Evolutionary conservation across 1,140 invertebrate genomes (phyloP).

Genomic region (Hyphantria cunea): DNA sequence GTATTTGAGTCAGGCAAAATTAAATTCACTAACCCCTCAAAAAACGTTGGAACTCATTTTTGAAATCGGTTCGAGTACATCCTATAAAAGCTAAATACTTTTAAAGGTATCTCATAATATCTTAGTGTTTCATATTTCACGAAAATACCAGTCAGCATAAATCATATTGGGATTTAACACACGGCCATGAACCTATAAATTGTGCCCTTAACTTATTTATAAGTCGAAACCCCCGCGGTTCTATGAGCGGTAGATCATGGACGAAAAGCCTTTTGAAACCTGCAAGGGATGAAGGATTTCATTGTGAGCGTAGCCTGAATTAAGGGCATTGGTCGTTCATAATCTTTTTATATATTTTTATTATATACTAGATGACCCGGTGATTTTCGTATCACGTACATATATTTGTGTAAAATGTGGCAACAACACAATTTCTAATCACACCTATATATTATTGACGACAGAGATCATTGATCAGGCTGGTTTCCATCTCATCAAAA

Average conservation of each 20-base stretch:
- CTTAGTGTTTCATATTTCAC: slow-evolving; percentile 22
- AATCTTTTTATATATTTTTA: not conserved
- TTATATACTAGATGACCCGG: no score
- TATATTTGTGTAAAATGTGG: no score
- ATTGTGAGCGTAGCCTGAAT: not conserved
- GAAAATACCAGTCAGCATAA: slow-evolving; percentile 34
- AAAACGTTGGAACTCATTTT: not conserved
- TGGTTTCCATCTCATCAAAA: no score
- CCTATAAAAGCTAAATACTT: slow-evolving; percentile 8
- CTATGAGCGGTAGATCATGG: slow-evolving; percentile 48
- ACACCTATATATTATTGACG: no score
- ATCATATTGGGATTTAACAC: slow-evolving; percentile 63
- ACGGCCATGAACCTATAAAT: slow-evolving; percentile 52
- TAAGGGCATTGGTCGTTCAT: not conserved
- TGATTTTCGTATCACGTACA: no score
- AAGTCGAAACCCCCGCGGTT: slow-evolving; percentile 48
- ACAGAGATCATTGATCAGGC: no score
- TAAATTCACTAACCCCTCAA: no score
- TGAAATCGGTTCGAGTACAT: not conserved
- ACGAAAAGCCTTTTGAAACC: slow-evolving; percentile 47
- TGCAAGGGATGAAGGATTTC: slow-evolving; percentile 14
- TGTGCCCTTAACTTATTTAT: slow-evolving; percentile 58
- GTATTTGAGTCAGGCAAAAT: no score
- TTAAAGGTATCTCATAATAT: slow-evolving; percentile 1
- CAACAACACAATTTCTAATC: no score